Evolutionary conservation across 2,113 vertebrate species (phyloP).

Genomic region (Pachycephala philippinensis): DNA sequence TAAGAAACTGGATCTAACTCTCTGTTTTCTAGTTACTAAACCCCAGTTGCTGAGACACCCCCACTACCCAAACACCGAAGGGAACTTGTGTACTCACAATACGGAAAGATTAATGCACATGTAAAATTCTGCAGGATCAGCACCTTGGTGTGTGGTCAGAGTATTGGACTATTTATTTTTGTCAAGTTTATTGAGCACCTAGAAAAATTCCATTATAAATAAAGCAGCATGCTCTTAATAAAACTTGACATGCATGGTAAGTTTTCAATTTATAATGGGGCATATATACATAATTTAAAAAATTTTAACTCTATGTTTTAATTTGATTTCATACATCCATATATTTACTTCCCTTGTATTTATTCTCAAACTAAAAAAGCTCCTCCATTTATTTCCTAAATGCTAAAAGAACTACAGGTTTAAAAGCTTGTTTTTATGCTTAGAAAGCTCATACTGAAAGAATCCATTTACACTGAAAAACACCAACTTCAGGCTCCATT

Average conservation of each 20-base stretch:
- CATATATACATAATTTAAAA: background rate
- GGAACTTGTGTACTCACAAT: background rate
- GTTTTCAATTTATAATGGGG: background rate
- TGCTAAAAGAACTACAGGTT: background rate
- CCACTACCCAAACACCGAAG: background rate
- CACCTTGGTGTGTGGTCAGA: background rate
- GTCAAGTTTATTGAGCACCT: conserved; percentile 13
- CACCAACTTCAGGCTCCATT: conserved; percentile 17
- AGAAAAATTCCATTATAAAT: conserved; percentile 19
- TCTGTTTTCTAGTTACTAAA: background rate
- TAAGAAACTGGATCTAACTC: background rate
- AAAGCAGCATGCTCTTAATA: background rate
- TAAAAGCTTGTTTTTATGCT: background rate
- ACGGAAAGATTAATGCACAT: background rate
- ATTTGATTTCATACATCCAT: background rate
- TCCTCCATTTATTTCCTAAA: background rate
- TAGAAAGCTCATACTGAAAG: background rate
- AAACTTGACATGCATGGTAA: background rate
- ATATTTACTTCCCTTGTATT: background rate
- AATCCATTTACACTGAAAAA: background rate
- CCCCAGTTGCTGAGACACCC: background rate
- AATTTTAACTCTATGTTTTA: background rate
- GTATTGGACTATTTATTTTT: background rate
- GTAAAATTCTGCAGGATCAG: background rate
- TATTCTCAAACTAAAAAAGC: background rate